phyloP scores from a whole-genome alignment of 2,888 invertebrate genomes.

The Amphipyra berbera region DNA sequence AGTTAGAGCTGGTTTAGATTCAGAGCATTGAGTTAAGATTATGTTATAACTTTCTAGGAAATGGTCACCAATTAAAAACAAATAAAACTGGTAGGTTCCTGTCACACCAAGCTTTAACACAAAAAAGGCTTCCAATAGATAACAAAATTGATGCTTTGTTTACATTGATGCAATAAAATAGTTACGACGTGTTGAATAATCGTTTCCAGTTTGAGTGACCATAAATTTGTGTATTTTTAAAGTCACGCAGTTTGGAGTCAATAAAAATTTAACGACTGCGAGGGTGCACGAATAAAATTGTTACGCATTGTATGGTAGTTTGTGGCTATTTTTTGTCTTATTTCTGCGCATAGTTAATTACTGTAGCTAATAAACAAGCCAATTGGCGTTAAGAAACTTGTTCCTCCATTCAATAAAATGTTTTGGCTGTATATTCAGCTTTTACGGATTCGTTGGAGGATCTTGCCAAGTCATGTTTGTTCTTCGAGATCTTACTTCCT shows the following conservation, averaged over 20 bases:
- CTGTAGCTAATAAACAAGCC: constrained; percentile 33
- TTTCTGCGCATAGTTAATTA: constrained; percentile 43
- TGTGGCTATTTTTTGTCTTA: constrained; percentile 62
- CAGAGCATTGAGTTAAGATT: constrained; percentile 4
- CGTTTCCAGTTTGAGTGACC: constrained; percentile 88
- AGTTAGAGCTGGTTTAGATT: too few species aligned
- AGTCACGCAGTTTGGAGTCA: constrained; percentile 87
- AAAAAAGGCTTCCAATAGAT: constrained; percentile 67
- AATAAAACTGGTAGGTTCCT: constrained; percentile 31
- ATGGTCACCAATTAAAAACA: constrained; percentile 30
- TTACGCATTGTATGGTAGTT: constrained; percentile 75
- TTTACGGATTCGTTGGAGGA: constrained; percentile 17
- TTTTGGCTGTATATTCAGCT: constrained; percentile 26
- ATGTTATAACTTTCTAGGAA: constrained; percentile 16
- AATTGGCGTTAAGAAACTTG: constrained; percentile 32
- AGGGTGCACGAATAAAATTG: constrained; percentile 85
- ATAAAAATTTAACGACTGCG: constrained; percentile 88
- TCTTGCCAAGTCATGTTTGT: constrained; percentile 52
- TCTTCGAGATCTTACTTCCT: constrained; percentile 35
- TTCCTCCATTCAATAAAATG: constrained; percentile 27
- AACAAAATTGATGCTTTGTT: constrained; percentile 85
- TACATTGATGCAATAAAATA: constrained; percentile 87
- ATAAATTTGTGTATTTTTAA: constrained; percentile 89
- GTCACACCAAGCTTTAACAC: constrained; percentile 37
- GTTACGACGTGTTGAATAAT: constrained; percentile 90